Percentiles rank a stretch among this genome's conserved stretches.
phyloP scores from a whole-genome alignment of 2,113 vertebrate species.

The Phrynocephalus versicolor region DNA sequence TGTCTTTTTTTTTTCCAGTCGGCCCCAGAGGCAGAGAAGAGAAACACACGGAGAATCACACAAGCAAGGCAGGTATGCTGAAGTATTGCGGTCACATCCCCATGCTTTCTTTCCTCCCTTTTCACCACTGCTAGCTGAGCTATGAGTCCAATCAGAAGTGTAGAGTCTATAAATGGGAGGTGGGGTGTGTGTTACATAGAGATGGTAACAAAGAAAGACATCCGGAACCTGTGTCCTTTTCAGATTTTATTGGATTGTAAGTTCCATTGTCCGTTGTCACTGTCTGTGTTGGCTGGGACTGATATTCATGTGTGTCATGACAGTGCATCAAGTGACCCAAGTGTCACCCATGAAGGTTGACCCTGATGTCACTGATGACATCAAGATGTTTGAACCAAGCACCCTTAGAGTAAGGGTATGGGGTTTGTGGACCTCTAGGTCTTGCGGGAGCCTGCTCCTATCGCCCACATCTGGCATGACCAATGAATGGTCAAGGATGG shows the following conservation, averaged over 20 bases:
- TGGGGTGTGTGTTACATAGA: too few relatives aligned
- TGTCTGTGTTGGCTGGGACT: too few relatives aligned
- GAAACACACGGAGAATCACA: slow-evolving; percentile 74
- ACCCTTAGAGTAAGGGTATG: not conserved
- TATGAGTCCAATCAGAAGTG: not conserved
- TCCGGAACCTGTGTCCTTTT: too few relatives aligned
- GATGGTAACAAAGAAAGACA: too few relatives aligned
- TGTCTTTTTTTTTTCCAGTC: slow-evolving; percentile 35
- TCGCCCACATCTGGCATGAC: not conserved
- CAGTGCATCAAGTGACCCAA: too few relatives aligned
- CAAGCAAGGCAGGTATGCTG: slow-evolving; percentile 83
- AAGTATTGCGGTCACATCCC: not conserved
- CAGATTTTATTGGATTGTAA: too few relatives aligned
- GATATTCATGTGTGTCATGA: too few relatives aligned
- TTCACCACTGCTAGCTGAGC: not conserved
- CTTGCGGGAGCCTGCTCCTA: not conserved
- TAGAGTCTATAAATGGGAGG: too few relatives aligned
- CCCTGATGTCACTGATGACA: not conserved
- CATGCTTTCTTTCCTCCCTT: not conserved
- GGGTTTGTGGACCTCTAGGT: not conserved
- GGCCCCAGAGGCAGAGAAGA: slow-evolving; percentile 73
- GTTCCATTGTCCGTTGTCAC: too few relatives aligned
- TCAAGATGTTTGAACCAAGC: not conserved
- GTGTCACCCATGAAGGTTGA: too few relatives aligned
- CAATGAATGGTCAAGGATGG: not conserved